These are phyloP conservation scores for Erythrolamprus reginae DNA, from an alignment of 2,113 vertebrate species.

Conservation along the genomic window DNA sequence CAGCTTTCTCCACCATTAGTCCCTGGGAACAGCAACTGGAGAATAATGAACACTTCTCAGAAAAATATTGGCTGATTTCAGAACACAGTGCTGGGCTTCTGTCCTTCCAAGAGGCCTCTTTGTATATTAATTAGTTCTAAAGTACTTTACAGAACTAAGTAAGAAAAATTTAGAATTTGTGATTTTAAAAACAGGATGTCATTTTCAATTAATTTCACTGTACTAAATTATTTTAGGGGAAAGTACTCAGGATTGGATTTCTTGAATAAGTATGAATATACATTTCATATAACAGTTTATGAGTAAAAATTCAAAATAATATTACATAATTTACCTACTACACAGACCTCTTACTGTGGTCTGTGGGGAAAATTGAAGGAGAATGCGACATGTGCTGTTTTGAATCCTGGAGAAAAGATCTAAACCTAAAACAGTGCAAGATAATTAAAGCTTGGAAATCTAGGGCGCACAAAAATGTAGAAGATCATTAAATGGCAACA, in stretches of 20 bases:
- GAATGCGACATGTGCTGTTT: background rate
- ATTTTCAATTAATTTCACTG: background rate
- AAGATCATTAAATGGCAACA: background rate
- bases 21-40: background rate
- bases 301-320: background rate
- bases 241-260: background rate
- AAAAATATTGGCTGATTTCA: background rate
- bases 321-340: background rate
- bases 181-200: background rate
- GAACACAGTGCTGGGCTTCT: background rate
- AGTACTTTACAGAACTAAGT: background rate
- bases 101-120: background rate
- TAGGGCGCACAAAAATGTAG: background rate
- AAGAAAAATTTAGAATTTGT: background rate
- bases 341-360: background rate
- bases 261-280: background rate
- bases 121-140: background rate
- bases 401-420: background rate
- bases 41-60: background rate
- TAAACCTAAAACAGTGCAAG: background rate
- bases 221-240: background rate
- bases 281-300: background rate
- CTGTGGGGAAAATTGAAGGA: background rate
- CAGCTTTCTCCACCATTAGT: background rate
- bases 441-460: background rate